A percentile compares a stretch with the other conserved stretches of the same genome.
Evolutionary conservation across 2,888 invertebrate species (phyloP).

Genomic region (Limenitis camilla): DNA sequence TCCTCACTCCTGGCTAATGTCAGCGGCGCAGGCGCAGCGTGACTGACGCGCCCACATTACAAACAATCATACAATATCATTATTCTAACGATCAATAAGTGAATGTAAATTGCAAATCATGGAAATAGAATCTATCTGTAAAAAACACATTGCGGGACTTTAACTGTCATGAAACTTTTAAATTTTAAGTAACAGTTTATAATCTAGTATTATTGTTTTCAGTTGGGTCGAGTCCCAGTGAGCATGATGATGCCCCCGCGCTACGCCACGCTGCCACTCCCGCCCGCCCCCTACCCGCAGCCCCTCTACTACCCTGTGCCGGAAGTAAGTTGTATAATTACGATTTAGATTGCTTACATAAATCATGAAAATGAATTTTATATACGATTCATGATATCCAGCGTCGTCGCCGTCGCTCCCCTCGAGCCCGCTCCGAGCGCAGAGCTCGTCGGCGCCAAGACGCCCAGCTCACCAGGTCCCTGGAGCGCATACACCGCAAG

Average conservation of each 20-base stretch:
- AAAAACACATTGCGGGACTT: too few relatives aligned
- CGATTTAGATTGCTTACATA: background rate
- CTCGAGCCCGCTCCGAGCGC: conserved; percentile 42
- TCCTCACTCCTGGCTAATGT: conserved; percentile 14
- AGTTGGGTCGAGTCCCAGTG: conserved; percentile 61
- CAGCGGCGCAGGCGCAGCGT: conserved; percentile 1
- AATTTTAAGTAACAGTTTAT: too few relatives aligned
- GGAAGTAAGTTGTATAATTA: conserved; percentile 43
- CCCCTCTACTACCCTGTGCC: conserved; percentile 62
- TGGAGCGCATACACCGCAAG: conserved; percentile 70
- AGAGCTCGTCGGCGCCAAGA: conserved; percentile 46
- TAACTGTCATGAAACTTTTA: too few relatives aligned
- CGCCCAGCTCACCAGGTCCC: conserved; percentile 65
- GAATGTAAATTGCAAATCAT: background rate
- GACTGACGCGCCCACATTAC: conserved; percentile 8
- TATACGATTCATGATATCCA: conserved; percentile 24
- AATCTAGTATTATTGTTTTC: conserved; percentile 19
- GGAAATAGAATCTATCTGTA: conserved; percentile 61
- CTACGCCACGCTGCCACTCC: conserved; percentile 63
- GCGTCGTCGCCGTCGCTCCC: conserved; percentile 56
- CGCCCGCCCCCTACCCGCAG: conserved; percentile 46
- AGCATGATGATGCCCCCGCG: conserved; percentile 61
- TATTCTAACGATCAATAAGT: background rate
- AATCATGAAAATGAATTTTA: background rate
- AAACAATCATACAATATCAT: conserved; percentile 1